Conservation (phyloP, 1,140 invertebrate genomes). For the Mesaphorura yosii region DNA sequence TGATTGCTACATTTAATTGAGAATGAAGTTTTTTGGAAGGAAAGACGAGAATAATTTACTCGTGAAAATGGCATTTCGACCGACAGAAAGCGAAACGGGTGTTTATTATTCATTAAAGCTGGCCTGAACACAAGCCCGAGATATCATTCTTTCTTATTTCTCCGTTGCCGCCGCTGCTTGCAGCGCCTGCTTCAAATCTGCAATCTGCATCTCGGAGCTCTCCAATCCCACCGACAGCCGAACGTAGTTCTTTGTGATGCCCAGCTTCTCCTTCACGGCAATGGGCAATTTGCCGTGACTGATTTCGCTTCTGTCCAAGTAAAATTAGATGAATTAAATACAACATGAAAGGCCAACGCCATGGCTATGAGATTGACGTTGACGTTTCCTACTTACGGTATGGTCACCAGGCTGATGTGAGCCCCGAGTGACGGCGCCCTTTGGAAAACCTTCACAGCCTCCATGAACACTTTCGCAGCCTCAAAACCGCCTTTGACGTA, state of each 20-base stretch:
- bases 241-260: conserved; percentile 75
- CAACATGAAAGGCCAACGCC: no score
- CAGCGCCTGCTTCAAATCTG: conserved; percentile 78
- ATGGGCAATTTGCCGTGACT: conserved; percentile 1
- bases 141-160: no score
- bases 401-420: conserved; percentile 12
- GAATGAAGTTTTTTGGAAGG: no score
- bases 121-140: no score
- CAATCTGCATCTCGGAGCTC: conserved; percentile 67
- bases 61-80: no score
- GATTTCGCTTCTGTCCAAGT: not conserved
- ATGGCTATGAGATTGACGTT: no score
- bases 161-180: conserved; percentile 14
- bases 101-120: no score
- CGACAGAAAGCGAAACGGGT: no score
- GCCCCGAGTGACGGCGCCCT: conserved; percentile 4
- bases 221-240: conserved; percentile 87
- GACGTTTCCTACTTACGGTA: no score
- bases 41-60: no score
- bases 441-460: not conserved
- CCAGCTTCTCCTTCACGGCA: conserved; percentile 42
- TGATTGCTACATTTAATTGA: no score
- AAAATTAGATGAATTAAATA: no score
- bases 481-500: conserved; percentile 45
- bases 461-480: conserved; percentile 41